Evolutionary conservation across 2,888 invertebrate species (phyloP).

Genomic region (Epinotia demarniana): DNA sequence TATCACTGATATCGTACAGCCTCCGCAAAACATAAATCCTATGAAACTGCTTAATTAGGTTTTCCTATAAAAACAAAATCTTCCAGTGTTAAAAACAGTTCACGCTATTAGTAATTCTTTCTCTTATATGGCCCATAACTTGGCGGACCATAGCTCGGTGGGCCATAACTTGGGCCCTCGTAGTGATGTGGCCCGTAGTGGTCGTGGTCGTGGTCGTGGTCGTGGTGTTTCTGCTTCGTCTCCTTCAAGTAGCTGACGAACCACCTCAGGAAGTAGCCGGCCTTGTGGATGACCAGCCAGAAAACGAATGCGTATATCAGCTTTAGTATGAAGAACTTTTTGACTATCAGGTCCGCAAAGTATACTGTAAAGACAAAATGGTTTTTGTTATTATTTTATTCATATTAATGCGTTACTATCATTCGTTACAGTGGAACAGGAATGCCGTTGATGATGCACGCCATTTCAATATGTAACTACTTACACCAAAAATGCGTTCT

Average conservation of each 20-base stretch:
- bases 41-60: too few relatives aligned
- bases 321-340: slow-evolving; percentile 77
- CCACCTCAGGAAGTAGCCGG: slow-evolving; percentile 78
- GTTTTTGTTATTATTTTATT: background rate
- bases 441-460: too few relatives aligned
- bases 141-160: slow-evolving; percentile 26
- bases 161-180: slow-evolving; percentile 43
- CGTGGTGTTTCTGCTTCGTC: slow-evolving; percentile 64
- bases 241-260: slow-evolving; percentile 74
- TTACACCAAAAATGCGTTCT: too few relatives aligned
- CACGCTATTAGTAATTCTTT: slow-evolving; percentile 48
- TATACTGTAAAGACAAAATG: slow-evolving; percentile 64
- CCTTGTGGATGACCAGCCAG: slow-evolving; percentile 76
- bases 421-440: background rate
- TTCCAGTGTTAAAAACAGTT: too few relatives aligned
- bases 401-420: background rate
- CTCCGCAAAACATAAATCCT: too few relatives aligned
- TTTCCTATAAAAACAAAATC: too few relatives aligned
- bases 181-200: slow-evolving; percentile 51
- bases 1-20: too few relatives aligned
- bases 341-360: slow-evolving; percentile 73
- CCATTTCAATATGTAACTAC: too few relatives aligned
- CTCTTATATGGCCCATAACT: slow-evolving; percentile 57
- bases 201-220: slow-evolving; percentile 54
- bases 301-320: slow-evolving; percentile 76